Base-by-base conservation (phyloP, 2,113 vertebrate genomes). In the Notechis scutatus region DNA sequence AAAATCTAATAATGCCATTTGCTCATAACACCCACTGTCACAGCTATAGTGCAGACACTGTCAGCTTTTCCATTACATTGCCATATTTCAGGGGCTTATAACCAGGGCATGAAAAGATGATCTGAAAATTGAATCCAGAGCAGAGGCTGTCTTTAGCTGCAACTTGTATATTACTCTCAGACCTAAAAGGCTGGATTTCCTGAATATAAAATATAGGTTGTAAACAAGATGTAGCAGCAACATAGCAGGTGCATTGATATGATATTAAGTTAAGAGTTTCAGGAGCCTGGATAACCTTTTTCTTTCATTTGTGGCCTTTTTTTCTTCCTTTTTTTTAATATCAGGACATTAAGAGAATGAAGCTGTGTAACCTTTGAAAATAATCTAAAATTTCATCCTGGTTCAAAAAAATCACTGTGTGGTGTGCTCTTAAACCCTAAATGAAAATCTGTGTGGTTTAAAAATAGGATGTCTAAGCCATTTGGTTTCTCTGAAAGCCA, bases 61-160 rank as follows among this genome's bases (percentile, higher is more conserved):
- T 95, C 96, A 98, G 94, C 4, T 0, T 96, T 96, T 97, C 97
- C 94, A 90, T 94, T 94, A 96, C 23, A 90, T 93, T 93, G 95
- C 95, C 95, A 95, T 96, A 96, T 97, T 95, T 97, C 95, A 97
- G 95, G 92, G 87, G 85, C 85, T 95, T 95, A 87, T 92, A 94
- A 95, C 88, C 7, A 93, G 95, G 93, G 96, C 94, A 93, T 96
- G 95, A 96, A 96, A 97, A 97, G 96, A 96, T 94, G 93, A 92
- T 96, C 93, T 91, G 94, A 94, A 97, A 97, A 96, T 93, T 96
- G 91, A 97, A 96, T 95, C 93, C 91, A 96, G 93, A 94, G 93
- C 93, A 96, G 12, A 95, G 90, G 95, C 86, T 18, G 81, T 91
- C n/a, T 95, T 96, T 96, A 95, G 88, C 74, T n/a, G 21, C 14